Conservation (phyloP, 2,797 vertebrate genomes). For the Parotocinclus haroldoi region DNA sequence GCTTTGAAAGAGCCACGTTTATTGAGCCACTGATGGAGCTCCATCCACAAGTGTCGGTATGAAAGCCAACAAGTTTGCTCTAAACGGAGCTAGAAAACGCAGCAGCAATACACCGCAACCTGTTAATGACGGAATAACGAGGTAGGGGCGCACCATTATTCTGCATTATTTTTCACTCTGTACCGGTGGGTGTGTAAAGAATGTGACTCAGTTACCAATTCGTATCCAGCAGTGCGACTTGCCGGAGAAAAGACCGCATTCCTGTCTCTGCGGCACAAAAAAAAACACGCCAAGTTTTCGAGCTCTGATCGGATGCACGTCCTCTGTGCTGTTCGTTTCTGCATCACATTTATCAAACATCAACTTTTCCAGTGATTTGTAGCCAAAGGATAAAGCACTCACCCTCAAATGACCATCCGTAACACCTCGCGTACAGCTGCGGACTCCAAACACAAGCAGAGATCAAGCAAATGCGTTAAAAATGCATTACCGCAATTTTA, state of each 20-base stretch:
- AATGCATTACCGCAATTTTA: not conserved
- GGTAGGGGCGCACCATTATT: too few relatives aligned
- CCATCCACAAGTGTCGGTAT: not conserved
- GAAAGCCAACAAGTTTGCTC: constrained; percentile 8
- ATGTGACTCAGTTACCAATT: not conserved
- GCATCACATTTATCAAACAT: not conserved
- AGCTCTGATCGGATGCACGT: not conserved
- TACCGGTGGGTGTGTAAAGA: not conserved
- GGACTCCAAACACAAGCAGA: not conserved
- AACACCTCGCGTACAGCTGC: constrained; percentile 24
- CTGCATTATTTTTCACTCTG: not conserved
- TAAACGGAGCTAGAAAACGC: too few relatives aligned
- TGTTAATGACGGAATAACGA: too few relatives aligned
- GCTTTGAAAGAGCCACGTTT: constrained; percentile 22
- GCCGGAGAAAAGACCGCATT: not conserved
- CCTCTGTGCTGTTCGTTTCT: not conserved
- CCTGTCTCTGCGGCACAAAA: not conserved
- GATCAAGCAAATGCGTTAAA: too few relatives aligned
- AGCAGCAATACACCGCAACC: too few relatives aligned
- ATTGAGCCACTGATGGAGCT: not conserved
- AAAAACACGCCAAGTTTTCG: not conserved
- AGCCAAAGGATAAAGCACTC: constrained; percentile 37
- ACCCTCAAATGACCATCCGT: constrained; percentile 55
- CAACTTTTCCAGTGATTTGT: constrained; percentile 51
- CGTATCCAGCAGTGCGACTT: not conserved